phyloP scores from a whole-genome alignment of 2,888 invertebrate species.

The Yponomeuta evonymella region DNA sequence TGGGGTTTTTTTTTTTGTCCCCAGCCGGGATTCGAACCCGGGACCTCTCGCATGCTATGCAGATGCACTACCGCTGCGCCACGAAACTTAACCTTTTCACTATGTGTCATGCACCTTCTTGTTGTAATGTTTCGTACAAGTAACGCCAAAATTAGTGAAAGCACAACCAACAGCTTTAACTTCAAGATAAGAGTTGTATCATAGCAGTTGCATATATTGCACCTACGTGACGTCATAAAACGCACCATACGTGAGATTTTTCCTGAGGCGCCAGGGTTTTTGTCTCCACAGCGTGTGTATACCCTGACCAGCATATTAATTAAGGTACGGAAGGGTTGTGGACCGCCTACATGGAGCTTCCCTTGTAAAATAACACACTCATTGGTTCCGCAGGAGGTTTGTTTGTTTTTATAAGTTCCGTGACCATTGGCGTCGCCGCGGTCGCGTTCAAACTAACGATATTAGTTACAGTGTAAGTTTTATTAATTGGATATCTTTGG shows the following conservation, averaged over 20 bases:
- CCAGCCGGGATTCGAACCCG: too few relatives aligned
- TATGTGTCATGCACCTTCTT: too few relatives aligned
- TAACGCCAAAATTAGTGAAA: too few relatives aligned
- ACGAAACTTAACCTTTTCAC: too few relatives aligned
- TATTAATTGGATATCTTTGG: slow-evolving; percentile 18
- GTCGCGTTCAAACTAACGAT: slow-evolving; percentile 57
- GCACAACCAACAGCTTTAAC: too few relatives aligned
- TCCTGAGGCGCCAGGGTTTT: background rate
- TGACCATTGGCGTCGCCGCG: slow-evolving; percentile 48
- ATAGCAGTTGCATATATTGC: too few relatives aligned
- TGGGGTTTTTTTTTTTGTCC: too few relatives aligned
- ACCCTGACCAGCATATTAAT: slow-evolving; percentile 41
- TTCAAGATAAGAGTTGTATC: too few relatives aligned
- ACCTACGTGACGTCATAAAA: background rate
- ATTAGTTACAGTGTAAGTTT: slow-evolving; percentile 62
- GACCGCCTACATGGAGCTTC: slow-evolving; percentile 64
- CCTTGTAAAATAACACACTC: slow-evolving; percentile 69
- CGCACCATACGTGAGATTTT: background rate
- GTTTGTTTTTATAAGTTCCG: slow-evolving; percentile 53
- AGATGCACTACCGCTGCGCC: too few relatives aligned
- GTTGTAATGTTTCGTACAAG: too few relatives aligned
- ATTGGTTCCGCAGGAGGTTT: slow-evolving; percentile 66
- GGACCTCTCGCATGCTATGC: too few relatives aligned
- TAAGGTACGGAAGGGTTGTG: slow-evolving; percentile 29
- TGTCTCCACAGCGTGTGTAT: background rate